Evolutionary conservation across 2,113 vertebrate species (phyloP).

Genomic region (Scomber colias): DNA sequence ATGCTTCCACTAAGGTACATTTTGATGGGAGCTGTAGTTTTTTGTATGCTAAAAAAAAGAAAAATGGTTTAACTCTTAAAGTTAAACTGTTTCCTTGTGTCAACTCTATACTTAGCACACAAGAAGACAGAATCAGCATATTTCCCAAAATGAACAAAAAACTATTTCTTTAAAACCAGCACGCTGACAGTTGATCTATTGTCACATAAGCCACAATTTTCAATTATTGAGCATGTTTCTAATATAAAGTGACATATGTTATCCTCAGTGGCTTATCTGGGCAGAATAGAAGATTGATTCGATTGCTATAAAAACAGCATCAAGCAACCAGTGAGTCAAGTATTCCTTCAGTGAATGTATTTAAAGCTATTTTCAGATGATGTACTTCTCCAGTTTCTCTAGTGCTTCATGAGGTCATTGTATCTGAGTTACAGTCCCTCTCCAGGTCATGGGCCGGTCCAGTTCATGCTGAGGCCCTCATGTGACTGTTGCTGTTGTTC

Average conservation of each 20-base stretch:
- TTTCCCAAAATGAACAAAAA: background rate
- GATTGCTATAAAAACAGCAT: background rate
- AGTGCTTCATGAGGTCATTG: constrained; percentile 78
- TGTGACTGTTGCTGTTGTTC: constrained; percentile 75
- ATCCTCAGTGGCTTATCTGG: too few relatives aligned
- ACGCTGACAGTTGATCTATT: background rate
- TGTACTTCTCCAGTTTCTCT: constrained; percentile 40
- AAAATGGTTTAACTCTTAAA: too few relatives aligned
- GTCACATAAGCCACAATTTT: background rate
- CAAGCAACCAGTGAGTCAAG: background rate
- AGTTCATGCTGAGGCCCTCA: constrained; percentile 71
- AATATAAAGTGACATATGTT: too few relatives aligned
- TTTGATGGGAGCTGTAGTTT: too few relatives aligned
- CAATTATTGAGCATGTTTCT: too few relatives aligned
- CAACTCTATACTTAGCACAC: constrained; percentile 4
- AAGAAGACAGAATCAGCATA: background rate
- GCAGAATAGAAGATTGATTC: background rate
- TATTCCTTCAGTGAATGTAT: constrained; percentile 3
- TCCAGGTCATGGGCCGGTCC: constrained; percentile 61
- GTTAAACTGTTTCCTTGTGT: background rate
- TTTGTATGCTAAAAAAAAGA: too few relatives aligned
- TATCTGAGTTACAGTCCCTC: constrained; percentile 67
- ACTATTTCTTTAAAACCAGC: constrained; percentile 2
- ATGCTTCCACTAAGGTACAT: too few relatives aligned
- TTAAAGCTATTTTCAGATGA: constrained; percentile 22